Base-by-base conservation (phyloP, 2,888 invertebrate genomes). In the Cordylochernes scorpioides region DNA sequence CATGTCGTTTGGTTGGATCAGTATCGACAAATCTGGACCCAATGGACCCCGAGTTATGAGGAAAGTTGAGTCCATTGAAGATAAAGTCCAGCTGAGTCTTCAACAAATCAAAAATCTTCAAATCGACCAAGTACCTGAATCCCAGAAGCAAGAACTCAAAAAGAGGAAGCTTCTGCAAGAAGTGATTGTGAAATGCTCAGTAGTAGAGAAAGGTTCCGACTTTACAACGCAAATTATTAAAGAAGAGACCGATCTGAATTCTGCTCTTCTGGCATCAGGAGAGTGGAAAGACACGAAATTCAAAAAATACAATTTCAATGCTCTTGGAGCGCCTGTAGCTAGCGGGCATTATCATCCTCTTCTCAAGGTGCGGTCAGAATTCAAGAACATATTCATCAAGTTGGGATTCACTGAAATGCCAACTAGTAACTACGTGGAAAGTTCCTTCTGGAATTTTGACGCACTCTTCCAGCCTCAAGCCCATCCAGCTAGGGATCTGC, bases 321-420 rank as follows among this genome's bases (percentile, higher is more conserved):
- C 97, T 4, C 53, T 84, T 42, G 80, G 86, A 17, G 68, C 72
- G 14, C 63, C 71, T 1, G 71, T 74, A 0, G 63, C 68, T 24
- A 60, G 71, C 35, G 97, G 97, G 1, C 75, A 84, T 53, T 62
- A 97, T 1, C 97, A 99, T 60, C 94, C 97, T 0, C 56, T 99
- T 24, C 59, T 94, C 18, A 94, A 97, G 62, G 84, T 94, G 6
- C 45, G 61, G 21, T 46, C 75, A 0, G 86, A 97, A 55, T 91
- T 91, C 57, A 62, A 91, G 9, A 82, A 91, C 52, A 97, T 97
- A 41, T 94, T 97, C 57, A 59, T 97, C 19, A 94, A 97, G 58
- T 86, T 97, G 88, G 97, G 97, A 5, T 91, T 91, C 55, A 62
- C 71, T 0, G 94, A 94, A 59, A 97, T 99, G 97, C 78, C 88